Evolutionary conservation across 2,113 vertebrate species (phyloP), one percentile per base, ranked within the genome.

Genomic region (Indicator indicator): DNA sequence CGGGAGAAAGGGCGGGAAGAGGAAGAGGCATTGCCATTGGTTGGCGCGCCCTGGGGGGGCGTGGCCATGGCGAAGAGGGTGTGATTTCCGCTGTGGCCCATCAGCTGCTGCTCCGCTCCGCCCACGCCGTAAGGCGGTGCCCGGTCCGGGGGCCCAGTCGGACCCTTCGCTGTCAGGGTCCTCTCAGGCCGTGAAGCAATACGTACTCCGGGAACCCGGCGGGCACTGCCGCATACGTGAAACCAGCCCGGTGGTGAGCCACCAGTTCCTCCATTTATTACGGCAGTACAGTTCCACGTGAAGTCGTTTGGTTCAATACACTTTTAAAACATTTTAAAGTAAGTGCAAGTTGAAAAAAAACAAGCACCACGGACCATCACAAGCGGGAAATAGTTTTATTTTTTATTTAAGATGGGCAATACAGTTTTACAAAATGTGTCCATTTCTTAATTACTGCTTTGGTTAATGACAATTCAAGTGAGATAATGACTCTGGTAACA

Each of bases 221-320:
- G 12, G 44, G 14, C 27, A 36, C 46, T 12, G 67, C 32, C n/a
- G 32, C 7, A 46, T 32, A 4, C 32, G 26, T 11, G 46, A 52
- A 52, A 52, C 19, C 27, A 9, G 42, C 30, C 48, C 9, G 11
- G 15, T 3, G 46, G 16, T 3, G 48, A 8, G 32, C 19, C 24
- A 7, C 2, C 24, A 27, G 2, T 17, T 23, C 33, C 4, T 6
- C 33, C 20, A 21, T 3, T 4, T 6, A 1, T 8, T 6, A 19
- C 1, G 12, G 30, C 11, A 27, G 19, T 3, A 7, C 13, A 3
- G 16, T 9, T 24, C 36, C 36, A 6, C 9, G 10, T 6, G 7
- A 38, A 3, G 6, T n/a, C 59, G 1, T 12, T 4, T 9, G 1
- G 16, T 7, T 9, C 9, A 11, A 10, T 5, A 2, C 4, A 5